phyloP scores from a whole-genome alignment of 2,797 vertebrate species.

The Rhinogobio ventralis region DNA sequence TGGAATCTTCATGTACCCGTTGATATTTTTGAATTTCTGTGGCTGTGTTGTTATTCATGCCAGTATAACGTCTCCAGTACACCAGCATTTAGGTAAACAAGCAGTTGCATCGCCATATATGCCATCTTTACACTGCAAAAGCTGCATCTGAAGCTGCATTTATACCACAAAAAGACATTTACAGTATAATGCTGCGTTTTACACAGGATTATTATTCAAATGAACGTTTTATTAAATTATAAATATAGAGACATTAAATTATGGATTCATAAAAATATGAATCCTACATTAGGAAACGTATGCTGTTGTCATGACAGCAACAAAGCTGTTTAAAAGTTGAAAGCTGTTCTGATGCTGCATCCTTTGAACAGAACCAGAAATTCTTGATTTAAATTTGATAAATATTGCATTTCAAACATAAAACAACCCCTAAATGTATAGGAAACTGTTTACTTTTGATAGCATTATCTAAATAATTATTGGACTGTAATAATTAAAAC shows the following conservation, averaged over 20 bases:
- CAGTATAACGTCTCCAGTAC: background rate
- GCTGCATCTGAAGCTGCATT: slow-evolving; percentile 2
- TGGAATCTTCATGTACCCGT: background rate
- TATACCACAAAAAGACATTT: background rate
- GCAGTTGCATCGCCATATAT: slow-evolving; percentile 16
- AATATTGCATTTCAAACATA: background rate
- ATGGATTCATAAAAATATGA: background rate
- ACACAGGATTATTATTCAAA: background rate
- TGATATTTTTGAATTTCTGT: slow-evolving; percentile 12
- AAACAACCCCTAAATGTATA: background rate
- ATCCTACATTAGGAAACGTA: background rate
- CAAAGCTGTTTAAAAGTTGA: background rate
- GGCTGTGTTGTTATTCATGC: slow-evolving; percentile 1
- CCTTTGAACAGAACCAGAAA: background rate
- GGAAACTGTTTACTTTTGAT: background rate
- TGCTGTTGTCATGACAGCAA: slow-evolving; percentile 1
- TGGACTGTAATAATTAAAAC: background rate
- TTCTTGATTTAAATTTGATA: background rate
- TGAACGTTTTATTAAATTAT: background rate
- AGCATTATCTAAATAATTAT: background rate
- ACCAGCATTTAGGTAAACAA: slow-evolving; percentile 39
- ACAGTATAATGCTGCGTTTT: background rate
- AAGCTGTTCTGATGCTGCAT: background rate
- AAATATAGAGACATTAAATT: background rate
- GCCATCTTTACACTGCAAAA: slow-evolving; percentile 9